Evolutionary conservation across 2,113 vertebrate genomes (phyloP).

Genomic region (Irena cyanogastra): DNA sequence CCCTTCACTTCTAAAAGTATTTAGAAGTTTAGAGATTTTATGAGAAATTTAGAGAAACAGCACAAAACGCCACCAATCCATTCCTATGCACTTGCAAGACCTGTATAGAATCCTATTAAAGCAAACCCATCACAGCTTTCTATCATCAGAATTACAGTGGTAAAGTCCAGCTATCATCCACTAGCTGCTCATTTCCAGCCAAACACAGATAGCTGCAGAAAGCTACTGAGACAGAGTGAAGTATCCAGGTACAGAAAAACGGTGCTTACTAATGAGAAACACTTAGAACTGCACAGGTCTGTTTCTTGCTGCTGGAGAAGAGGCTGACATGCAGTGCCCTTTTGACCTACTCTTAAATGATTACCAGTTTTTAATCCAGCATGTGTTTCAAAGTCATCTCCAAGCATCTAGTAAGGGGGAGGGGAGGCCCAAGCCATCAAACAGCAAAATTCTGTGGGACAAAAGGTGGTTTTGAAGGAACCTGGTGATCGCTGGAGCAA

Average conservation of each 20-base stretch:
- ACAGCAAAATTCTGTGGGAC: background rate
- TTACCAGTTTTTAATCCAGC: background rate
- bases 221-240: background rate
- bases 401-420: background rate
- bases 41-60: background rate
- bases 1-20: background rate
- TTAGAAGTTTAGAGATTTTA: background rate
- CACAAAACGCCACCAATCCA: background rate
- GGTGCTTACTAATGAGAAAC: background rate
- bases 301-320: background rate
- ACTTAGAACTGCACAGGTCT: background rate
- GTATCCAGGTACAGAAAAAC: background rate
- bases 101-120: background rate
- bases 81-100: background rate
- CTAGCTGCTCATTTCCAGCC: background rate
- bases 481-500: background rate
- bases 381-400: background rate
- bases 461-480: background rate
- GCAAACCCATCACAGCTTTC: background rate
- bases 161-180: background rate
- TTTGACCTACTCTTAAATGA: background rate
- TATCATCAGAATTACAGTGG: background rate
- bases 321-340: background rate
- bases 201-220: background rate
- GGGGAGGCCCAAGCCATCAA: background rate